A percentile compares a stretch with the other conserved stretches of the same genome.
phyloP scores from a whole-genome alignment of 2,888 invertebrate species.

The Sinohyriopsis cumingii region DNA sequence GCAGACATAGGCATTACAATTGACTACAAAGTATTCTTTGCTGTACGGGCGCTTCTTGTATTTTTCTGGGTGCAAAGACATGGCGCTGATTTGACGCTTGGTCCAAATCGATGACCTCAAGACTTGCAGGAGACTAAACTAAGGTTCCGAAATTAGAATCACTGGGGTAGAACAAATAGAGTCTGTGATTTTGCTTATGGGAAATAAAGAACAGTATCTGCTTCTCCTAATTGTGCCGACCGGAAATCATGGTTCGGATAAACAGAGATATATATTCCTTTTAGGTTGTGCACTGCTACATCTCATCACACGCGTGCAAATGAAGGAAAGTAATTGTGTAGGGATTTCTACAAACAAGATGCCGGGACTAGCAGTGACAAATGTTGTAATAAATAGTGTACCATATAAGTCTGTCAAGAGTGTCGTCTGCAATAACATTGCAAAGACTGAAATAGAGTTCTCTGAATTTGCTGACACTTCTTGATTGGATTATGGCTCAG shows the following conservation, averaged over 20 bases:
- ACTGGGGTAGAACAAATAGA: constrained; percentile 35
- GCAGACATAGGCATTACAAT: too few species aligned
- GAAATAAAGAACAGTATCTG: constrained; percentile 33
- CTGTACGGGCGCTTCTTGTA: too few species aligned
- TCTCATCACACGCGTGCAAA: constrained; percentile 9
- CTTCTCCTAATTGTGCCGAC: constrained; percentile 28
- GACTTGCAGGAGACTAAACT: constrained; percentile 15
- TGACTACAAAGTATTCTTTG: too few species aligned
- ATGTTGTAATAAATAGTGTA: constrained; percentile 6
- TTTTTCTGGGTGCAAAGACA: too few species aligned
- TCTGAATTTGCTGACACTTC: background rate
- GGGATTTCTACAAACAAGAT: constrained; percentile 2
- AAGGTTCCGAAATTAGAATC: constrained; percentile 32
- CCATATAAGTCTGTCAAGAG: constrained; percentile 6
- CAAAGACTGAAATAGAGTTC: constrained; percentile 9
- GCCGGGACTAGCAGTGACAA: constrained; percentile 9
- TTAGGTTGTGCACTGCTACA: constrained; percentile 3
- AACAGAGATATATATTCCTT: constrained; percentile 16
- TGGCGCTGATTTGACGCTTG: too few species aligned
- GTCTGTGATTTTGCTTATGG: constrained; percentile 37
- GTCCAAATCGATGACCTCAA: constrained; percentile 14
- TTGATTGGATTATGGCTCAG: too few species aligned
- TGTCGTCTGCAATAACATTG: constrained; percentile 10
- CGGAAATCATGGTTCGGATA: constrained; percentile 32
- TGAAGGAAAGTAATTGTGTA: constrained; percentile 11